Evolutionary conservation across 2,888 invertebrate species (phyloP).

Genomic region (Acronicta psi): DNA sequence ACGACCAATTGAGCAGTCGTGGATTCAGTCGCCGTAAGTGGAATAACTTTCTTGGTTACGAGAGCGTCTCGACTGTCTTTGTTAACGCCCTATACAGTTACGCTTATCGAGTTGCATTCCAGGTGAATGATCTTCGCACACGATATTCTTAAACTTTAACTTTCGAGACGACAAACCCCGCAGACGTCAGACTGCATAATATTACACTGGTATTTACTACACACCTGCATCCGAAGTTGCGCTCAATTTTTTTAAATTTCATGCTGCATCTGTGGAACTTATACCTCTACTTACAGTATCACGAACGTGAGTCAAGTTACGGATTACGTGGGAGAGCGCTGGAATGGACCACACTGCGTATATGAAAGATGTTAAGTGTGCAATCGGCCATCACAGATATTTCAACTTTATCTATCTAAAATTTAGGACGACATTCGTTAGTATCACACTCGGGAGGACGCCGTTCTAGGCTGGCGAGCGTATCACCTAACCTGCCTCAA

Average conservation of each 20-base stretch:
- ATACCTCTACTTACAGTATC: constrained; percentile 55
- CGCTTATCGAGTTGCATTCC: constrained; percentile 79
- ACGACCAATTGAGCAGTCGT: constrained; percentile 63
- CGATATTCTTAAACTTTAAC: constrained; percentile 63
- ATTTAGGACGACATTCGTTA: constrained; percentile 87
- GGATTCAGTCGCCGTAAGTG: constrained; percentile 68
- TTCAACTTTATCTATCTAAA: constrained; percentile 85
- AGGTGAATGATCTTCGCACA: constrained; percentile 74
- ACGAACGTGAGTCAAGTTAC: constrained; percentile 74
- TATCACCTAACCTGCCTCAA: constrained; percentile 62
- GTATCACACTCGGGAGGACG: constrained; percentile 80
- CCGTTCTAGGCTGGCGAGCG: constrained; percentile 82
- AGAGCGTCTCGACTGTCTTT: constrained; percentile 73
- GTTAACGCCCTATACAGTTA: constrained; percentile 76
- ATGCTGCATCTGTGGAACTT: constrained; percentile 49
- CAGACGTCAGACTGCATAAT: constrained; percentile 36
- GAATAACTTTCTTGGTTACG: constrained; percentile 74
- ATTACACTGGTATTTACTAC: constrained; percentile 30
- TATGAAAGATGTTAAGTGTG: constrained; percentile 72
- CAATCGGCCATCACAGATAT: constrained; percentile 73
- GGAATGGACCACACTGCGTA: constrained; percentile 71
- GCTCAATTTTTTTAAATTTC: constrained; percentile 56
- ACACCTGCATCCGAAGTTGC: constrained; percentile 18
- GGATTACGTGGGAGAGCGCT: constrained; percentile 78
- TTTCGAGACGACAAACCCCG: constrained; percentile 35